Conservation (phyloP, 1,140 invertebrate genomes). For the Eriosoma lanigerum region DNA sequence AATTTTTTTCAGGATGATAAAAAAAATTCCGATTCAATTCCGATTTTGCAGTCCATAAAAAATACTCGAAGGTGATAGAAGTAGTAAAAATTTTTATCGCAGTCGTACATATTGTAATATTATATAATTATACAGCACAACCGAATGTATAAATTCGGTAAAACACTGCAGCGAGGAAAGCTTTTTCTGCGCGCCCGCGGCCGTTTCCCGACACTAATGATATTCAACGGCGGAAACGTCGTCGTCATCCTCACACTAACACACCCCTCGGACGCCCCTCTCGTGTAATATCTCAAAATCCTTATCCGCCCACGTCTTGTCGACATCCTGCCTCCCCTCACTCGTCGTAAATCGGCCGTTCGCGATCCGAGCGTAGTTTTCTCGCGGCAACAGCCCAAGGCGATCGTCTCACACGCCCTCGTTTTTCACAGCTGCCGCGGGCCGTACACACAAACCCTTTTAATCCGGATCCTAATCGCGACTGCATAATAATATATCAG, state of each 20-base stretch:
- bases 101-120: too few relatives aligned
- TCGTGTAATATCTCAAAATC: background rate
- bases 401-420: background rate
- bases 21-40: too few relatives aligned
- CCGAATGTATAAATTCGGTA: too few relatives aligned
- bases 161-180: background rate
- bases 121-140: too few relatives aligned
- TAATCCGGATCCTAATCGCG: background rate
- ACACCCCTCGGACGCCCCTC: background rate
- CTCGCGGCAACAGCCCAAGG: background rate
- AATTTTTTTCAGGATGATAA: too few relatives aligned
- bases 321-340: too few relatives aligned
- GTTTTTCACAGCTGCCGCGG: background rate
- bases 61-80: too few relatives aligned
- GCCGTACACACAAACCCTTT: slow-evolving; percentile 4
- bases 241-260: background rate
- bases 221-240: slow-evolving; percentile 10
- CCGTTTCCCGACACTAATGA: slow-evolving; percentile 4
- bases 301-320: background rate
- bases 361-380: too few relatives aligned
- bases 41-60: too few relatives aligned
- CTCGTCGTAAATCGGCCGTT: too few relatives aligned
- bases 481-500: background rate
- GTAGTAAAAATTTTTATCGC: too few relatives aligned
- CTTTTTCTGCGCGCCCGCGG: background rate